Percentiles rank a stretch among this genome's conserved stretches.
Evolutionary conservation across 2,797 vertebrate genomes (phyloP).

Genomic region (Dendrocincla tyrannina): DNA sequence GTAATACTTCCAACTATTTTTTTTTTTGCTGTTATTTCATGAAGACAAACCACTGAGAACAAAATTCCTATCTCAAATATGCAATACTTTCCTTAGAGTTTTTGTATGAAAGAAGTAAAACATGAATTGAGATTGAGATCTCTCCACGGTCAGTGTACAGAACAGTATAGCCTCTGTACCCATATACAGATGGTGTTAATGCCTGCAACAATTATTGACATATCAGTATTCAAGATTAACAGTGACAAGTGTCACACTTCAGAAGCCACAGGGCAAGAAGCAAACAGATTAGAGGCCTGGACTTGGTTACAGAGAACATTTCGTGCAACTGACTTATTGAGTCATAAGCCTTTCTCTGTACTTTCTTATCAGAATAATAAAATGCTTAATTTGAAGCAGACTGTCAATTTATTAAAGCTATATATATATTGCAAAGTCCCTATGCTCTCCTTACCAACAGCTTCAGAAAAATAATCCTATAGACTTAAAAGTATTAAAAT

Average conservation of each 20-base stretch:
- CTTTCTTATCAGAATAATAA: slow-evolving; percentile 1
- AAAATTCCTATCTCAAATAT: background rate
- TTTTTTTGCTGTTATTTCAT: background rate
- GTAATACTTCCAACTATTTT: background rate
- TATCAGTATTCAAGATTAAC: slow-evolving; percentile 6
- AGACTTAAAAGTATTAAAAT: background rate
- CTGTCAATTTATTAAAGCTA: background rate
- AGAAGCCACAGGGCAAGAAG: slow-evolving; percentile 2
- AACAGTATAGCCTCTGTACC: background rate
- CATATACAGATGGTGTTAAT: background rate
- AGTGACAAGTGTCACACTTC: slow-evolving; percentile 25
- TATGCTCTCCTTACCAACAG: background rate
- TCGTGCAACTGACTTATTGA: background rate
- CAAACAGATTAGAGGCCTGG: slow-evolving; percentile 12
- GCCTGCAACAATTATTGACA: background rate
- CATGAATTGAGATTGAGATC: background rate
- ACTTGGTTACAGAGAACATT: background rate
- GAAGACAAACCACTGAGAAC: background rate
- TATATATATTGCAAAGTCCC: background rate
- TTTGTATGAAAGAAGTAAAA: background rate
- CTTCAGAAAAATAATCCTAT: background rate
- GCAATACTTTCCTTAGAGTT: background rate
- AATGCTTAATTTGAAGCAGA: background rate
- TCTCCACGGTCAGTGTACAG: background rate
- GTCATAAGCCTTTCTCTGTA: background rate